Evolutionary conservation across 2,113 vertebrate genomes (phyloP).

Genomic region (Rhea americana): DNA sequence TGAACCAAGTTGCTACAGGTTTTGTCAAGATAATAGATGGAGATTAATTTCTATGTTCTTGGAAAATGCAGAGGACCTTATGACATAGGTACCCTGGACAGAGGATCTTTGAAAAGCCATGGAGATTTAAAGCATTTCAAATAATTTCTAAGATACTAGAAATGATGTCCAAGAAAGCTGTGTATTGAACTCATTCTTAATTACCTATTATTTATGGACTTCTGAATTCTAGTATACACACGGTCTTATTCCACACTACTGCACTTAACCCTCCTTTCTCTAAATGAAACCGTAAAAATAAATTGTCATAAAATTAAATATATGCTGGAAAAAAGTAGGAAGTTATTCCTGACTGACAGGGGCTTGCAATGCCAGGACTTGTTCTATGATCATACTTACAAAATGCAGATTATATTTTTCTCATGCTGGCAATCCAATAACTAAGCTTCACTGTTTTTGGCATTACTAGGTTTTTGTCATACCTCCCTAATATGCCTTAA

Average conservation of each 20-base stretch:
- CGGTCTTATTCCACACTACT: background rate
- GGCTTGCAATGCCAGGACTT: slow-evolving; percentile 52
- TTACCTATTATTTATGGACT: background rate
- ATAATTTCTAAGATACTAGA: background rate
- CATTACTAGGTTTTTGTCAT: slow-evolving; percentile 65
- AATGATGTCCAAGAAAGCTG: background rate
- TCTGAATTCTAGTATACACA: background rate
- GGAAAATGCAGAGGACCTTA: background rate
- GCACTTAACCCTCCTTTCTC: slow-evolving; percentile 15
- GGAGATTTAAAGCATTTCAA: background rate
- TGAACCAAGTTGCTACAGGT: background rate
- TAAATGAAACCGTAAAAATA: slow-evolving; percentile 15
- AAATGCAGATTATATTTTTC: slow-evolving; percentile 64
- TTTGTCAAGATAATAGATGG: background rate
- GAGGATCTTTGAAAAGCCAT: background rate
- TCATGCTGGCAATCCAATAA: slow-evolving; percentile 62
- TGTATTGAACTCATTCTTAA: background rate
- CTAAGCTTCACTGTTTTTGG: slow-evolving; percentile 57
- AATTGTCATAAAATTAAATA: slow-evolving; percentile 51
- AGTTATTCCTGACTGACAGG: slow-evolving; percentile 64
- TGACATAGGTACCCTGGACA: background rate
- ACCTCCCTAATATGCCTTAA: slow-evolving; percentile 74
- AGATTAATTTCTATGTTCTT: background rate
- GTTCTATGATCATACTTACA: slow-evolving; percentile 65
- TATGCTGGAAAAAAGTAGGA: slow-evolving; percentile 48